Evolutionary conservation across 1,140 invertebrate genomes (phyloP), one percentile per base, ranked within the genome.

Genomic region (Papilio aristodemus): DNA sequence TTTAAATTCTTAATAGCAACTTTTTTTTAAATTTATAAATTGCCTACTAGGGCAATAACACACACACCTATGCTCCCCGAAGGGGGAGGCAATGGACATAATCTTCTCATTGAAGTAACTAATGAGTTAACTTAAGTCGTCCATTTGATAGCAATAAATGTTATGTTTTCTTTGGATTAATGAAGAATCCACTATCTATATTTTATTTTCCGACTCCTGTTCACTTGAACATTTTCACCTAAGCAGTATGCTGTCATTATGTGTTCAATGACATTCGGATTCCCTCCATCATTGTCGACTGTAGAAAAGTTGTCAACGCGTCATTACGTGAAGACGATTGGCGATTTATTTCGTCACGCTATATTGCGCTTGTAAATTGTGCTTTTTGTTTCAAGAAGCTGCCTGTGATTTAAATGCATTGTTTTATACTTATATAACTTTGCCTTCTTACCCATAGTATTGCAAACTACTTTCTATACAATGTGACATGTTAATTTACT

Each of bases 241-340:
- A 9, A 22, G n/a, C 14, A 19, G n/a, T 62, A 8, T 62, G n/a
- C 10, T 11, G 36, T 11, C 59, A 62, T 62, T 62, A 62, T 62
- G 17, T 62, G 59, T 62, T 38, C 59, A 62, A 38, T 62, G 59
- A 62, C 59, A 62, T 62, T 62, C 19, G 32, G 59, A 58, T 58
- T 62, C 59, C 3, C 14, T 36, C 59, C 59, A 38, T 39, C 59
- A 39, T 38, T 38, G 25, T 14, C 36, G 14, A 22, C 27, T 22
- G 57, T 36, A 62, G 57, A 59, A 59, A 59, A 32, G 27, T 38
- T 62, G 36, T 62, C 59, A 62, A 38, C 59, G 32, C 59, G 36
- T 62, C 59, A 62, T 62, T 62, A 62, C 36, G 25, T 62, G 32
- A 22, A 6, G 36, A 60, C 32, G 36, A 62, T 37, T 62, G 59